Evolutionary conservation across 2,888 invertebrate genomes (phyloP).

Genomic region (Leptura quadrifasciata): DNA sequence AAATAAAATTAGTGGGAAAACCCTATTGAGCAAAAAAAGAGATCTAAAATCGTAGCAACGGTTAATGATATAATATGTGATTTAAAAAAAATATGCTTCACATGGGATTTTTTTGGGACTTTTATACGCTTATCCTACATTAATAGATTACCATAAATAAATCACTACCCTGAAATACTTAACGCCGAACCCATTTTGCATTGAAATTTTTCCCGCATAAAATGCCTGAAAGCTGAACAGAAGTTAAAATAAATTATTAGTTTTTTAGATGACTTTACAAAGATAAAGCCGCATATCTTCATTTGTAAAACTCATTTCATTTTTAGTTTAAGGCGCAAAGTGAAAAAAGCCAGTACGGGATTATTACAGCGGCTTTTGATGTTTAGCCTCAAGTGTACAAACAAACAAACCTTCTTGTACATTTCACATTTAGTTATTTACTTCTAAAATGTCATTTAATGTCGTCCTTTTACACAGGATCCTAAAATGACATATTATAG

Average conservation of each 20-base stretch:
- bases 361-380: background rate
- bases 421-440: background rate
- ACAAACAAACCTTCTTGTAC: background rate
- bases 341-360: background rate
- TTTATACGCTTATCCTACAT: too few relatives aligned
- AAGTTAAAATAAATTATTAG: background rate
- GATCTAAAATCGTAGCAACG: too few relatives aligned
- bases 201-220: too few relatives aligned
- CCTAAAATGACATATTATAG: background rate
- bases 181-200: too few relatives aligned
- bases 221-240: background rate
- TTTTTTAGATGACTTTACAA: background rate
- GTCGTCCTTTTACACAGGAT: background rate
- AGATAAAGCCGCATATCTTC: background rate
- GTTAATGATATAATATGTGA: too few relatives aligned
- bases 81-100: too few relatives aligned
- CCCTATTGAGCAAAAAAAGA: too few relatives aligned
- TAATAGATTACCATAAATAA: too few relatives aligned
- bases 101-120: too few relatives aligned
- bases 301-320: background rate
- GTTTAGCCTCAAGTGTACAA: background rate
- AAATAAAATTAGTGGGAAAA: too few relatives aligned
- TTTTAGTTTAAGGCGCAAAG: background rate
- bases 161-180: too few relatives aligned
- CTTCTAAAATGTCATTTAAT: background rate